Evolutionary conservation across 37 sponge, comb jelly and placozoan species (phyloP).

Genomic region (Aplysina aerophoba): DNA sequence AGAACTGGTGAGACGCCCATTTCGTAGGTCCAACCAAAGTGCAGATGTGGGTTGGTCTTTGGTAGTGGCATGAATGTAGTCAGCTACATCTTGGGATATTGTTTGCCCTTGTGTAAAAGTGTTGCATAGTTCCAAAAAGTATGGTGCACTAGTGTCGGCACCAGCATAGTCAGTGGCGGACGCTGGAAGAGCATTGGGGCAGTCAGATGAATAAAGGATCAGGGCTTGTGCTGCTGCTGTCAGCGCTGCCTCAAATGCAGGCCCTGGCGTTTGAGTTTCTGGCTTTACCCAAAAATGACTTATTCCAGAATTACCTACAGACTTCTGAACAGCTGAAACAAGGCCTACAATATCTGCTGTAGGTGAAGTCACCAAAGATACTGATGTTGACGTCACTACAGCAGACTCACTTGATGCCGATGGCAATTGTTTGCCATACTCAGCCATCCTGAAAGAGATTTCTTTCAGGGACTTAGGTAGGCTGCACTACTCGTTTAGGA

Average conservation of each 20-base stretch:
- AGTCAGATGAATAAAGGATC: not conserved
- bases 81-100: not conserved
- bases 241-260: not conserved
- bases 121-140: not conserved
- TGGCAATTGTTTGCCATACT: too few species aligned
- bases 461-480: too few species aligned
- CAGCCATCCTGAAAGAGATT: too few species aligned
- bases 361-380: too few species aligned
- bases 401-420: too few species aligned
- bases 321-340: too few species aligned
- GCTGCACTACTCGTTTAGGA: too few species aligned
- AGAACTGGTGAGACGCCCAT: not conserved
- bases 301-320: too few species aligned
- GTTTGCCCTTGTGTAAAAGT: not conserved
- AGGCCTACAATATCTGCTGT: too few species aligned
- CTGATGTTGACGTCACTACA: too few species aligned
- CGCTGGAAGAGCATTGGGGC: not conserved
- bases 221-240: not conserved
- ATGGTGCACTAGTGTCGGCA: not conserved
- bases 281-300: too few species aligned
- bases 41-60: not conserved
- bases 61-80: not conserved
- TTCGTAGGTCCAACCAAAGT: not conserved
- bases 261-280: too few species aligned
- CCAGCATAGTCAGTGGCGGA: not conserved